Conservation (phyloP, 2,888 invertebrate genomes). For the Lagria hirta region DNA sequence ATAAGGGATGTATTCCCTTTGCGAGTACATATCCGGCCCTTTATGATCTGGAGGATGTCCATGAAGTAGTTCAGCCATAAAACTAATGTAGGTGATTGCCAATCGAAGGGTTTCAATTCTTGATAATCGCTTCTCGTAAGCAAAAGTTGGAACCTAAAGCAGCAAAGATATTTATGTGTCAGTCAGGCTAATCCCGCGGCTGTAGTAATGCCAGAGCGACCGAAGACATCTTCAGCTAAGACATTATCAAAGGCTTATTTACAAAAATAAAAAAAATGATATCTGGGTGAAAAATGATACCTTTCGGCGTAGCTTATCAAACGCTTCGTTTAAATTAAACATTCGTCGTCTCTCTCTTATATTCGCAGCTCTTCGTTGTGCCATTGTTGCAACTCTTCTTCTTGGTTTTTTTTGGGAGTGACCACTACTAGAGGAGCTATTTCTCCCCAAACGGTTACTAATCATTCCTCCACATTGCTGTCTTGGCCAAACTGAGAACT, state of each 20-base stretch:
- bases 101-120: slow-evolving; percentile 92
- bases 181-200: too few species aligned
- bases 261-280: too few species aligned
- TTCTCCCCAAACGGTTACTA: slow-evolving; percentile 43
- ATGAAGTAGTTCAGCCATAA: slow-evolving; percentile 88
- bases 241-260: too few species aligned
- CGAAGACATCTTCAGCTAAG: background rate
- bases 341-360: slow-evolving; percentile 90
- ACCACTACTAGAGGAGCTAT: slow-evolving; percentile 43
- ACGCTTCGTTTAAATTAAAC: slow-evolving; percentile 95
- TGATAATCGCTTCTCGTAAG: slow-evolving; percentile 93
- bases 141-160: slow-evolving; percentile 85
- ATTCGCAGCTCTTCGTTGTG: slow-evolving; percentile 89
- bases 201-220: too few species aligned
- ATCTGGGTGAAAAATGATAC: too few species aligned
- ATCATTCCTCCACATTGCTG: slow-evolving; percentile 59
- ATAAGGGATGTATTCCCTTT: slow-evolving; percentile 56
- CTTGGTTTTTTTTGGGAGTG: slow-evolving; percentile 74
- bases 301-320: slow-evolving; percentile 88
- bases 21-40: slow-evolving; percentile 47
- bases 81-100: slow-evolving; percentile 95
- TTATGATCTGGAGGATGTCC: slow-evolving; percentile 55
- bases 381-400: slow-evolving; percentile 85
- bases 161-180: slow-evolving; percentile 4
- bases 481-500: slow-evolving; percentile 59